phyloP scores from a whole-genome alignment of 2,113 vertebrate species.

The Pholis gunnellus region DNA sequence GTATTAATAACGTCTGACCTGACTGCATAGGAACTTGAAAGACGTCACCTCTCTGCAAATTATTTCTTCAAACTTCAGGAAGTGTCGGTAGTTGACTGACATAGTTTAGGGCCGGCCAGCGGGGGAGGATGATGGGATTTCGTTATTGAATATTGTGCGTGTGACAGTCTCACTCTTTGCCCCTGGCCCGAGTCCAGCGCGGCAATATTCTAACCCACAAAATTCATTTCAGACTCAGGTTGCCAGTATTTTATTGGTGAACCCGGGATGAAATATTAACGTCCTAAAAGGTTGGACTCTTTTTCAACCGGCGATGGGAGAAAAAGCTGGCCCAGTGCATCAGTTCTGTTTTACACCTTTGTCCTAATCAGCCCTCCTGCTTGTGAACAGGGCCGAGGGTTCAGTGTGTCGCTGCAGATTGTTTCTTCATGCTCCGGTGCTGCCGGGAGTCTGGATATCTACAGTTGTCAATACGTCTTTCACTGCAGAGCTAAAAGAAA shows the following conservation, averaged over 20 bases:
- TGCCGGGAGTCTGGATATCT: constrained; percentile 15
- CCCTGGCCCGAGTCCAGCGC: constrained; percentile 29
- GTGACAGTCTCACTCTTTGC: constrained; percentile 67
- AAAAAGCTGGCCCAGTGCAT: background rate
- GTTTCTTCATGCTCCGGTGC: constrained; percentile 28
- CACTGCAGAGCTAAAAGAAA: constrained; percentile 15
- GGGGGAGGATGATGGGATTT: constrained; percentile 70
- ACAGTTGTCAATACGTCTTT: background rate
- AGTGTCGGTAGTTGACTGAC: constrained; percentile 40
- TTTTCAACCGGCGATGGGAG: constrained; percentile 26
- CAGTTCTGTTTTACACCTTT: background rate
- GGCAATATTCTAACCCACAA: constrained; percentile 61
- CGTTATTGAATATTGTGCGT: constrained; percentile 61
- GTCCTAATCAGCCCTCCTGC: constrained; percentile 15
- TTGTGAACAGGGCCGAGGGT: background rate
- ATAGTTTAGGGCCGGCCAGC: constrained; percentile 46
- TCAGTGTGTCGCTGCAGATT: background rate
- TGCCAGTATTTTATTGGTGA: constrained; percentile 58
- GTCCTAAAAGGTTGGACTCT: constrained; percentile 21
- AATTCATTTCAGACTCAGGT: constrained; percentile 66
- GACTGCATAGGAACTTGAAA: constrained; percentile 15
- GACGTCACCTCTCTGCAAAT: constrained; percentile 48
- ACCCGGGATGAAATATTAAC: constrained; percentile 61
- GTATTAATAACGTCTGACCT: constrained; percentile 7
- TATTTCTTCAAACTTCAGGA: constrained; percentile 55